phyloP scores from a whole-genome alignment of 2,797 vertebrate species.

The Lemur catta region DNA sequence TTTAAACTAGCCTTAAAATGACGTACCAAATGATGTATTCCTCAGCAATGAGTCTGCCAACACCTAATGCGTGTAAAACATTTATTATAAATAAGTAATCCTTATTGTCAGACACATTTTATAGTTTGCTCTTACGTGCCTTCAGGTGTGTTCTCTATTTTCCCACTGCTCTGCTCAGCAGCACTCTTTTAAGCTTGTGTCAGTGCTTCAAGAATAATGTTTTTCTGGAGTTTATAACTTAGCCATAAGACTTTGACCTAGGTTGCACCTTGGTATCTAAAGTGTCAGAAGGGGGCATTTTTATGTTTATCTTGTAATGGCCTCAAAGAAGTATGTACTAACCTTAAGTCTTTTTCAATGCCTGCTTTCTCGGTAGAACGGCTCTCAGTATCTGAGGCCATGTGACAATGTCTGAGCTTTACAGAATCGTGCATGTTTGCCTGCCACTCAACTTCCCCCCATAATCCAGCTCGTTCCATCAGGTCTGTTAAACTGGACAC shows the following conservation, averaged over 20 bases:
- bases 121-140: fast-evolving
- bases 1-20: background rate
- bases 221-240: slow-evolving; percentile 46
- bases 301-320: slow-evolving; percentile 48
- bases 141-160: background rate
- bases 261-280: slow-evolving; percentile 12
- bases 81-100: background rate
- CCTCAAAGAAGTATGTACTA: background rate
- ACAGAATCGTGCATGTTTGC: background rate
- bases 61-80: background rate
- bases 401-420: background rate
- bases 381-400: background rate
- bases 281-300: slow-evolving; percentile 53
- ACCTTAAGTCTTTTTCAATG: slow-evolving; percentile 24
- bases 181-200: background rate
- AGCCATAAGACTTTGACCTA: slow-evolving; percentile 18
- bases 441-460: background rate
- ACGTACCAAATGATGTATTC: background rate
- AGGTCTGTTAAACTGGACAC: background rate
- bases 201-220: background rate
- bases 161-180: background rate
- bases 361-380: background rate
- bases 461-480: background rate
- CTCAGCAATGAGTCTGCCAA: background rate
- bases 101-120: background rate